These are phyloP conservation scores for Motacilla tschutschensis DNA, from an alignment of 2,113 vertebrate species.

Conservation along the genomic window DNA sequence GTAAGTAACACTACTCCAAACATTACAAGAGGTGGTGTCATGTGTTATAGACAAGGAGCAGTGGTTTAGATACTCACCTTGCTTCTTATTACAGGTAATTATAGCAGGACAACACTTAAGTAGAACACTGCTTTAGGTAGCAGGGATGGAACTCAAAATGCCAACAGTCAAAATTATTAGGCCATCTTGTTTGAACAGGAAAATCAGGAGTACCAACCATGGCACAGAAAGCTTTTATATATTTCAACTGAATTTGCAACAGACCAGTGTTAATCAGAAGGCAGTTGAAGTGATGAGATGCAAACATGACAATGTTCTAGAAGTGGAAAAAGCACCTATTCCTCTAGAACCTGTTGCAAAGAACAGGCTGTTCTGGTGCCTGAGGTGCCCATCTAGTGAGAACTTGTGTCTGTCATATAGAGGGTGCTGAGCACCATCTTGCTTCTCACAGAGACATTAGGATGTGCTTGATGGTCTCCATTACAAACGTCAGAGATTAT, in stretches of 20 bases:
- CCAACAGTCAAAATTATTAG: not conserved
- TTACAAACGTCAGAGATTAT: not conserved
- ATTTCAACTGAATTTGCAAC: not conserved
- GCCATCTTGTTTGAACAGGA: not conserved
- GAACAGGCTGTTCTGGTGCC: not conserved
- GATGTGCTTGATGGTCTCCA: not conserved
- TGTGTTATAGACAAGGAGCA: not conserved
- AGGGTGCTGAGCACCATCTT: not conserved
- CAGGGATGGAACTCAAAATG: not conserved
- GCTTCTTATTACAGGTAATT: not conserved
- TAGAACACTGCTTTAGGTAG: not conserved
- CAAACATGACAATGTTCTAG: not conserved
- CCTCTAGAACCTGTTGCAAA: not conserved
- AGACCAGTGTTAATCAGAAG: not conserved
- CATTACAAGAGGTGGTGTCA: not conserved
- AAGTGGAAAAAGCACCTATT: not conserved
- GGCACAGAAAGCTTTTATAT: not conserved
- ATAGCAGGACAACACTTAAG: not conserved
- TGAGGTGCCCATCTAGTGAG: not conserved
- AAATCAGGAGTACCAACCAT: not conserved
- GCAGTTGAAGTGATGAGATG: not conserved
- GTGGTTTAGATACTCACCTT: not conserved
- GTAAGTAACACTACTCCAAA: conserved; percentile 48
- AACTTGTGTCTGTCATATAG: not conserved
- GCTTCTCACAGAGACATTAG: not conserved